Percentiles rank a stretch among this genome's conserved stretches.
Evolutionary conservation across 2,888 invertebrate genomes (phyloP).

Genomic region (Euzophera pinguis): DNA sequence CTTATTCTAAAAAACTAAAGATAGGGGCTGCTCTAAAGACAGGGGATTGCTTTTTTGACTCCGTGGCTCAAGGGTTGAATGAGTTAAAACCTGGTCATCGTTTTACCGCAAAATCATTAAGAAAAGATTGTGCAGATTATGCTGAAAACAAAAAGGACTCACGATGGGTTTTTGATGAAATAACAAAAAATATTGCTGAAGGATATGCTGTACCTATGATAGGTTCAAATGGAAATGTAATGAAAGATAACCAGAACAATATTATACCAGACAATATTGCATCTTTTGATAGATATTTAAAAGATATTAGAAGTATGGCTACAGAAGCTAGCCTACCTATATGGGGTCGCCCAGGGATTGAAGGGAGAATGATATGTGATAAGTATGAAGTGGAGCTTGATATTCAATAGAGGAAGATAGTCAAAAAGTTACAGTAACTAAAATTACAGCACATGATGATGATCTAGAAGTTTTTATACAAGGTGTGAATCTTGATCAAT

Average conservation of each 20-base stretch:
- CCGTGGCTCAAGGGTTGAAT: slow-evolving; percentile 28
- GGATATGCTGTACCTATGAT: no score
- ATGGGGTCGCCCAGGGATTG: background rate
- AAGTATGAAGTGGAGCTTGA: background rate
- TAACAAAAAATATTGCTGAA: no score
- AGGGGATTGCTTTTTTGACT: slow-evolving; percentile 29
- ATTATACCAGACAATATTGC: no score
- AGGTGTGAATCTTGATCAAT: no score
- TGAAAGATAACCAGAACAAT: background rate
- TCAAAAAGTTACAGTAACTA: background rate
- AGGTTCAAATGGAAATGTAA: background rate
- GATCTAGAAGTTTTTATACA: no score
- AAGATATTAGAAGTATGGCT: no score
- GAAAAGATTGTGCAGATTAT: background rate
- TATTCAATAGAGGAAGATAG: background rate
- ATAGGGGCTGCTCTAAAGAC: slow-evolving; percentile 20
- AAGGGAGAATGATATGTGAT: background rate
- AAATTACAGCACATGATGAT: no score
- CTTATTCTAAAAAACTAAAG: no score
- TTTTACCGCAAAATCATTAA: slow-evolving; percentile 16
- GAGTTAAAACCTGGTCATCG: slow-evolving; percentile 26
- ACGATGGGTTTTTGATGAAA: no score
- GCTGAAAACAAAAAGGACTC: background rate
- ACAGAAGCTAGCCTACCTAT: background rate
- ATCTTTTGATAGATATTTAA: no score